Evolutionary conservation across 2,888 invertebrate genomes (phyloP).

Genomic region (Apamea sordens): DNA sequence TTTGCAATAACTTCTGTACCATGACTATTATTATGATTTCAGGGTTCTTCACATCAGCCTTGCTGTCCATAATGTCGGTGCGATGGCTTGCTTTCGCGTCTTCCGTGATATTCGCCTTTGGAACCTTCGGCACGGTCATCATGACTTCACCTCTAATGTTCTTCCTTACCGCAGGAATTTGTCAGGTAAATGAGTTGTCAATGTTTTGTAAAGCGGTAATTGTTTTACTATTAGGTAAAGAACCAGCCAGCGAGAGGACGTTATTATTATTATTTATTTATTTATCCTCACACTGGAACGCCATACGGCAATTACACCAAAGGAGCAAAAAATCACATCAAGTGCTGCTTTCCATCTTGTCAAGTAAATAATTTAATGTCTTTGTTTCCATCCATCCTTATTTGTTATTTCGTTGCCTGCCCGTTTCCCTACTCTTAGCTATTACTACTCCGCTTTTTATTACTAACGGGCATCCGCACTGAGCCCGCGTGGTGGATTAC

Average conservation of each 20-base stretch:
- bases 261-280: no score
- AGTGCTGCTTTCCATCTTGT: no score
- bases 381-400: no score
- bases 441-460: not conserved
- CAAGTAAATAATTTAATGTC: no score
- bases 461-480: not conserved
- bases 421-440: not conserved
- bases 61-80: conserved; percentile 74
- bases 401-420: not conserved
- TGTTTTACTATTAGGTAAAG: not conserved
- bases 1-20: not conserved
- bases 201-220: not conserved
- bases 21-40: conserved; percentile 50
- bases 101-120: conserved; percentile 68
- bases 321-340: no score
- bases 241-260: no score
- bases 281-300: no score
- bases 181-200: conserved; percentile 67
- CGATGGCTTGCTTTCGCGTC: conserved; percentile 72
- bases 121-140: conserved; percentile 71
- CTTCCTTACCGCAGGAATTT: conserved; percentile 72
- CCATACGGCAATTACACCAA: no score
- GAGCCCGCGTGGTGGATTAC: not conserved
- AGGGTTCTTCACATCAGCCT: conserved; percentile 77
- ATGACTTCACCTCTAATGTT: conserved; percentile 70